Evolutionary conservation across 1,140 invertebrate genomes (phyloP).

Genomic region (Drosophila grimshawi): DNA sequence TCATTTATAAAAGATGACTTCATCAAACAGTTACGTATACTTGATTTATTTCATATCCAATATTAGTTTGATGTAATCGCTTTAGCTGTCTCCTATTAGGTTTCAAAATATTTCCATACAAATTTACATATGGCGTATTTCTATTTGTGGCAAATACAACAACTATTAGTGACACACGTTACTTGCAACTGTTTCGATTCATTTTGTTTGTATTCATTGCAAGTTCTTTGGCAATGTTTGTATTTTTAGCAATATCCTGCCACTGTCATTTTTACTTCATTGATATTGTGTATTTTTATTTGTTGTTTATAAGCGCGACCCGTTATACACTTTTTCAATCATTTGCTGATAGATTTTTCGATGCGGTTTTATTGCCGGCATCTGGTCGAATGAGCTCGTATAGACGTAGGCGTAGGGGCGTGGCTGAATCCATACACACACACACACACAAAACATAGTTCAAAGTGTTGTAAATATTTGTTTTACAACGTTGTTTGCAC

Average conservation of each 20-base stretch:
- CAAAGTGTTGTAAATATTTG: constrained; percentile 79
- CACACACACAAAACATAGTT: constrained; percentile 47
- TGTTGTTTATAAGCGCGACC: constrained; percentile 2
- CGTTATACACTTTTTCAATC: constrained; percentile 58
- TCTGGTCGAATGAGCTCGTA: constrained; percentile 39
- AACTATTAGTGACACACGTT: constrained; percentile 38
- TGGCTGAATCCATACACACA: constrained; percentile 16
- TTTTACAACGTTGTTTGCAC: constrained; percentile 69
- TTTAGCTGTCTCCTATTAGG: neutral
- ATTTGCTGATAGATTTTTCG: constrained; percentile 67
- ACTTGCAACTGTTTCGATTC: neutral
- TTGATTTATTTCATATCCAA: neutral
- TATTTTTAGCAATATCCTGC: constrained; percentile 33
- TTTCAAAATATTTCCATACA: constrained; percentile 8
- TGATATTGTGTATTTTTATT: constrained; percentile 14
- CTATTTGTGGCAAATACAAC: constrained; percentile 9
- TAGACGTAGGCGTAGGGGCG: constrained; percentile 7
- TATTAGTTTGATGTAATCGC: neutral
- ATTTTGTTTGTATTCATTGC: constrained; percentile 14
- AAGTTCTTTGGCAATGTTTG: constrained; percentile 50
- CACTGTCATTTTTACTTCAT: constrained; percentile 10
- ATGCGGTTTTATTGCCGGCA: constrained; percentile 47
- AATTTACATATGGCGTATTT: neutral
- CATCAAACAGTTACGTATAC: neutral
- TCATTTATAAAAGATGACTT: no score